phyloP scores from a whole-genome alignment of 2,888 invertebrate species.

The Papilio demoleus region DNA sequence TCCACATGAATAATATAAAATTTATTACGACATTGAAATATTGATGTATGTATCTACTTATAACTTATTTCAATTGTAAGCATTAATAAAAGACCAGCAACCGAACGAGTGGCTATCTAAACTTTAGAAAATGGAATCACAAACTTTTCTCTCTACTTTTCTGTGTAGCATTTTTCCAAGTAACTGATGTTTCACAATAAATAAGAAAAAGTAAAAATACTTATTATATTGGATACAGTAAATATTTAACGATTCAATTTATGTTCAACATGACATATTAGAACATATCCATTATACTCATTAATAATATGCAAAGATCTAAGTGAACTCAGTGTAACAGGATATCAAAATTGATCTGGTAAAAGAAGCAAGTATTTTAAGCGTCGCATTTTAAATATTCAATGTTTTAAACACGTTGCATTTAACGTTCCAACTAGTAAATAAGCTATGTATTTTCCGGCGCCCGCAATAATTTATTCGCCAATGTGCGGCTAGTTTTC shows the following conservation, averaged over 20 bases:
- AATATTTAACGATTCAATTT: background rate
- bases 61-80: slow-evolving; percentile 6
- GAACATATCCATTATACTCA: background rate
- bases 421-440: slow-evolving; percentile 36
- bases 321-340: slow-evolving; percentile 1
- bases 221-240: background rate
- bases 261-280: background rate
- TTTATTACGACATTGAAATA: background rate
- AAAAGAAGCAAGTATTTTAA: slow-evolving; percentile 21
- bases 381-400: slow-evolving; percentile 28
- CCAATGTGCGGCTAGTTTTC: slow-evolving; percentile 35
- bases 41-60: background rate
- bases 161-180: slow-evolving; percentile 29
- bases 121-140: slow-evolving; percentile 42
- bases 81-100: slow-evolving; percentile 30
- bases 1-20: too few species aligned
- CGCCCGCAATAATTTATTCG: slow-evolving; percentile 34
- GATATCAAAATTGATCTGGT: slow-evolving; percentile 10
- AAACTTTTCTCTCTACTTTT: slow-evolving; percentile 41
- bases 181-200: slow-evolving; percentile 22
- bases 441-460: slow-evolving; percentile 38
- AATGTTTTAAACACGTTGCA: slow-evolving; percentile 34
- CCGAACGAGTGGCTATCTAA: slow-evolving; percentile 41
- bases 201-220: slow-evolving; percentile 12
- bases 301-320: background rate